phyloP scores from a whole-genome alignment of 2,113 vertebrate genomes.

The Arenaria interpres region DNA sequence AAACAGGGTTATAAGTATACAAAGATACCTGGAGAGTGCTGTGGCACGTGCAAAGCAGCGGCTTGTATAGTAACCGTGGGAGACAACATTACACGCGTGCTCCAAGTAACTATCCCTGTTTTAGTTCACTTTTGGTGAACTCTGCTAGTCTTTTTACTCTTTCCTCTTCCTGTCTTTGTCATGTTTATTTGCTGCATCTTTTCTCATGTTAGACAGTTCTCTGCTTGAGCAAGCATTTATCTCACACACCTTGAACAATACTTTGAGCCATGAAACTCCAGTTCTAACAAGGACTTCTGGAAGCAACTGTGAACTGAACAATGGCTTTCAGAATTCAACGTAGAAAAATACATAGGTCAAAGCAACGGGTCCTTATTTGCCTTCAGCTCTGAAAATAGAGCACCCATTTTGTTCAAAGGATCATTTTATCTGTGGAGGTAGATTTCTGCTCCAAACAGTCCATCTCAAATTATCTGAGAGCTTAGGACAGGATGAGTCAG shows the following conservation, averaged over 20 bases:
- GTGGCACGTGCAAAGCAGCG: conserved; percentile 21
- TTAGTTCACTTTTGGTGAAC: not conserved
- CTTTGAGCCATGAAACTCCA: not conserved
- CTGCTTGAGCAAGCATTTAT: no score
- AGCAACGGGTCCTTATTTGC: not conserved
- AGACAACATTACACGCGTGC: not conserved
- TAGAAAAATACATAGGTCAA: not conserved
- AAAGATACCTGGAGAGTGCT: conserved; percentile 54
- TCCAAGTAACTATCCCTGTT: conserved; percentile 26
- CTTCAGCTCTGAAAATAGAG: not conserved
- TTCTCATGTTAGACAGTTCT: no score
- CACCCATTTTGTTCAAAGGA: not conserved
- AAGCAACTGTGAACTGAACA: not conserved
- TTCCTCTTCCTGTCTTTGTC: not conserved
- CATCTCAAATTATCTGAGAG: not conserved
- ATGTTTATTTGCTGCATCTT: not conserved
- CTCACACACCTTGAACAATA: not conserved
- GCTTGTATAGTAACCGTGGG: conserved; percentile 39
- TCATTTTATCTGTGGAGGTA: not conserved
- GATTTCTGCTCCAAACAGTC: not conserved
- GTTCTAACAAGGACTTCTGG: not conserved
- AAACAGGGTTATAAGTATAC: conserved; percentile 72
- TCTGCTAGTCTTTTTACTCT: not conserved
- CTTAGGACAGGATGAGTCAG: not conserved
- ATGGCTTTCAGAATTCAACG: not conserved